Base-by-base conservation (phyloP, 2,797 vertebrate species). In the Amblyopsis hoosieri region DNA sequence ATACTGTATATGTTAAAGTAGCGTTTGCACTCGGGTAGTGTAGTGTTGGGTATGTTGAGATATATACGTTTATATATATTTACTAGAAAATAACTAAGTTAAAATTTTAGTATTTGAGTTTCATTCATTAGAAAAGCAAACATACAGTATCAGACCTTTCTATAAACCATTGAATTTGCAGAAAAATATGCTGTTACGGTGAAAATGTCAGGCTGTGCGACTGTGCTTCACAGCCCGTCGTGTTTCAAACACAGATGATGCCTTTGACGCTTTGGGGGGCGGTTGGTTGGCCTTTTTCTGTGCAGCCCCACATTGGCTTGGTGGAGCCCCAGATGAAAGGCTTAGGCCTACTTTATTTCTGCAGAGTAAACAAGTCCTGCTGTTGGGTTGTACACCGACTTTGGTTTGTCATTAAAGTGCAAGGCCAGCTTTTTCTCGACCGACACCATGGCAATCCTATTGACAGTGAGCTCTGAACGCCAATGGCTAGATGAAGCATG, bases 281-380 rank as follows among this genome's bases (percentile, higher is more conserved):
- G 65, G 7, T 64, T 46, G 69, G 57, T 64, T 67, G 57, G 55
- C 66, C 68, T 62, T 77, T 79, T 75, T 62, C 63, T 51, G 4
- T 56, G 37, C 62, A 56, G 72, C 60, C 58, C 62, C 60, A 49
- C 68, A 54, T 59, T 76, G 76, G 74, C 75, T 75, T 62, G 17
- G 62, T 66, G 64, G 81, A 85, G 72, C 82, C 48, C 57, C 56
- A 63, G 76, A 89, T 87, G 74, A 88, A 87, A 86, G 72, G 68
- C 83, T 82, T 69, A 68, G 60, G 31, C 48, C 62, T 74, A 49
- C 64, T 82, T 84, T 79, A 71, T 85, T 83, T 84, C 77, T 89
- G 86, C 82, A 77, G 85, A 85, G 84, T 86, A 89, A 91, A 91
- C 81, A 90, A 77, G 77, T 85, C 84, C 74, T 73, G 80, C 80